Conservation (phyloP, 1,140 invertebrate genomes). For the Pectinophora gossypiella region DNA sequence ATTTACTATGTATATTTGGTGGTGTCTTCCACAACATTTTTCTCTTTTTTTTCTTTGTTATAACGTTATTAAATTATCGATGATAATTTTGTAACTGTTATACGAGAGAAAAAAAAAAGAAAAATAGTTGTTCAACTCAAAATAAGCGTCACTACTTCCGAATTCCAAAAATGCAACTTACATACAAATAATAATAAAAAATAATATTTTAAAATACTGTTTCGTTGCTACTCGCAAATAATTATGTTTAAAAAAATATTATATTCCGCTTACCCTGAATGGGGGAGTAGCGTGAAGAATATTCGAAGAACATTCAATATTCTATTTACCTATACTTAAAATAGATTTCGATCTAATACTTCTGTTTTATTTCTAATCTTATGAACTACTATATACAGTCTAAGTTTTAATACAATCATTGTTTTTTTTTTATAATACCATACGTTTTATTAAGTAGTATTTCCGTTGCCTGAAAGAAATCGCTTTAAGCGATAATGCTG, state of each 20-base stretch:
- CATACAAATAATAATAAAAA: constrained; percentile 1
- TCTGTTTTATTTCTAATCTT: constrained; percentile 30
- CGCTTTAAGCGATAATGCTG: too few relatives aligned
- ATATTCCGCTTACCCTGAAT: neutral
- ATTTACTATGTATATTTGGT: too few relatives aligned
- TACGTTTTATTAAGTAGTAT: too few relatives aligned
- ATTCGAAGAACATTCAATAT: constrained; percentile 49
- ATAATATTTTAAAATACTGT: constrained; percentile 48
- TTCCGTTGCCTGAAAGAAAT: too few relatives aligned
- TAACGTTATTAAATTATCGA: too few relatives aligned
- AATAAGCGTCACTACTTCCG: neutral
- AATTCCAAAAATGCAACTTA: constrained; percentile 7
- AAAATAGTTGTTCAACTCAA: neutral
- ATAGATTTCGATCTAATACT: constrained; percentile 59
- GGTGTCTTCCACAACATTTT: too few relatives aligned
- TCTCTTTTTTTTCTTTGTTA: too few relatives aligned
- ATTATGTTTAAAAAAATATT: constrained; percentile 25
- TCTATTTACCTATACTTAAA: constrained; percentile 52
- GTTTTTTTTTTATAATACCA: neutral
- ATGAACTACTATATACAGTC: constrained; percentile 50
- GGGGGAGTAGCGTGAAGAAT: constrained; percentile 37
- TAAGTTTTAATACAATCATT: constrained; percentile 36
- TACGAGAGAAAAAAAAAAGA: neutral
- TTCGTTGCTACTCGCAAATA: constrained; percentile 65
- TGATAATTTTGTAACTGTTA: too few relatives aligned